Evolutionary conservation across 2,888 invertebrate genomes (phyloP).

Genomic region (Andrena bucephala): DNA sequence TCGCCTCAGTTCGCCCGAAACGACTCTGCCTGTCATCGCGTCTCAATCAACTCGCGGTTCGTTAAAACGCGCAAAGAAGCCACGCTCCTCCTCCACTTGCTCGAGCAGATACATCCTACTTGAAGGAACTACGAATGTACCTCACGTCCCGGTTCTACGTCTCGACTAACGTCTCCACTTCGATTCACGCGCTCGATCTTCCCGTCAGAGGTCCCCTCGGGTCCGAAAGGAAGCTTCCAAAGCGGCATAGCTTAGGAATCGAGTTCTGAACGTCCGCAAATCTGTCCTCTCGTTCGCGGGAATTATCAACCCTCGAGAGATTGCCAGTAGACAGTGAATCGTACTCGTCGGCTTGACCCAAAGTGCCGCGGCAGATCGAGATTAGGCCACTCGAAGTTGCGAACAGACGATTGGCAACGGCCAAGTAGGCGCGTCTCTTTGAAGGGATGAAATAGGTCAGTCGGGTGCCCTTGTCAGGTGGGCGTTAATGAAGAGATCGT

Average conservation of each 20-base stretch:
- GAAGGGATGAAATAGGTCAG: too few species aligned
- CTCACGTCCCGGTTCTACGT: background rate
- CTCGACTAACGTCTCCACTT: constrained; percentile 9
- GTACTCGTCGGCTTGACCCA: too few species aligned
- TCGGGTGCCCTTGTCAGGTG: background rate
- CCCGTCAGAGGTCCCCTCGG: background rate
- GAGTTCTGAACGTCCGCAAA: too few species aligned
- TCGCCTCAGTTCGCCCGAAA: constrained; percentile 12
- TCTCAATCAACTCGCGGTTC: constrained; percentile 35
- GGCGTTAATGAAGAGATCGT: background rate
- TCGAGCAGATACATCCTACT: constrained; percentile 15
- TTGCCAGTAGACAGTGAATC: too few species aligned
- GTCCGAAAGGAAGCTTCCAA: background rate
- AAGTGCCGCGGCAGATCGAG: too few species aligned
- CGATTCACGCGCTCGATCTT: constrained; percentile 16
- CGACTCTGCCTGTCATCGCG: constrained; percentile 18
- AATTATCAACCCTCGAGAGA: too few species aligned
- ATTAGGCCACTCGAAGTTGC: too few species aligned
- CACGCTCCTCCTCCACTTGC: background rate
- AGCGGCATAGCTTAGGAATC: too few species aligned
- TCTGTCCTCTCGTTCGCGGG: too few species aligned
- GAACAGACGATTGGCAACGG: background rate
- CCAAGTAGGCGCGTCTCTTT: background rate
- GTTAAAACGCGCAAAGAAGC: background rate
- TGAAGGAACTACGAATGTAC: background rate